Evolutionary conservation across 2,113 vertebrate species (phyloP), one percentile per base, ranked within the genome.

Genomic region (Gopherus flavomarginatus): DNA sequence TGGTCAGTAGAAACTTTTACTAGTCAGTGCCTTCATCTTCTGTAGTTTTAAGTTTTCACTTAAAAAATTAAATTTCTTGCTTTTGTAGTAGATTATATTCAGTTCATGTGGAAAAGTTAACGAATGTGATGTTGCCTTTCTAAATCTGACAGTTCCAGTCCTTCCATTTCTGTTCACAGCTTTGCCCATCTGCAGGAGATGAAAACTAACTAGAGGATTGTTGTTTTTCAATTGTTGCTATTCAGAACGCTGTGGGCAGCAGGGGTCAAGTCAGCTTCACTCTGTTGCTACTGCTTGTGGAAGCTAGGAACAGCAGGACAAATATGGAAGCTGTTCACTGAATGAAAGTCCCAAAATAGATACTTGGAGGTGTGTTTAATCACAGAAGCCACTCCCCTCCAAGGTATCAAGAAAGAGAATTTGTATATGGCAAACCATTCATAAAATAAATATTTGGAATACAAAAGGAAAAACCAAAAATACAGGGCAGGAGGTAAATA

Each of bases 91-190:
- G 57, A 1, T 92, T 53, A 5, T 38, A 83, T 89, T 91, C 69
- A 22, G 50, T 90, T 92, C 78, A 31, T 65, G 77, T 14, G 35
- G 35, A 35, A 44, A 93, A 93, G 72, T 72, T 72, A 8, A 85
- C 49, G 57, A 78, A 16, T 19, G 27, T 54, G 47, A 50, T 81
- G 6, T 11, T 2, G 26, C 90, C 16, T 80, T 89, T 78, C 50
- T 44, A 56, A 83, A 27, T 75, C 29, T 62, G 81, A 54, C 80
- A 8, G 5, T 57, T 78, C 44, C 80, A 29, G 69, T 86, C n/a
- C 82, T 77, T 16, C 53, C 93, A 19, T 19, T 90, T 83, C 49
- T 94, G 4, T 86, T 94, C 44, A 78, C 24, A 24, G 75, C n/a
- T 95, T 81, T 12, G 17, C 44, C 65, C 80, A 50, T 50, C 81